Evolutionary conservation across 2,888 invertebrate genomes (phyloP), one percentile per base, ranked within the genome.

Genomic region (Lysandra bellargus): DNA sequence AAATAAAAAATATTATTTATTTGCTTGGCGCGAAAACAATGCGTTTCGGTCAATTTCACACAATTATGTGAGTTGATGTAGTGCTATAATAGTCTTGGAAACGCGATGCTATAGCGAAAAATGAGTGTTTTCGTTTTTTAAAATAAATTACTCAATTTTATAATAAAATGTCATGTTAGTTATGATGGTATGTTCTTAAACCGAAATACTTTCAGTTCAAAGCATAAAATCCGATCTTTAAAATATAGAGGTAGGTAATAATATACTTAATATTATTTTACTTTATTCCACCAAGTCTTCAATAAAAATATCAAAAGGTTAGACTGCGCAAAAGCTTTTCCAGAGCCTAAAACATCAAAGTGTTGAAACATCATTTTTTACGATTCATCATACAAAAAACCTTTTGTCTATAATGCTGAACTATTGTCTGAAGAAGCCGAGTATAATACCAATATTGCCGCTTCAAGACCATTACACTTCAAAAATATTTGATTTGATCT

Each of bases 401-500:
- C 53, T 78, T 44, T 64, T 69, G 40, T 64, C 69, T 84, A 81
- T 83, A 83, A 80, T 17, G 37, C 17, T 12, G 23, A 69, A 69
- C 69, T 69, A 83, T 82, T 82, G 83, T 82, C 84, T 81, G 83
- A 86, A 85, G 87, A 88, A 88, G 91, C 90, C 88, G 90, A 91
- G 90, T 89, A 86, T 87, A 86, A 81, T 78, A 80, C 85, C 85
- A 84, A 84, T 83, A 82, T 76, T 76, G 76, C 44, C 49, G 75
- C 75, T 75, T 33, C 76, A 76, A 82, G 85, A 86, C 89, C 86
- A 86, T 87, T 83, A 86, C 88, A 85, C 88, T 87, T 88, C 87
- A 86, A 90, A 90, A 88, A 88, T 87, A 89, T 87, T 88, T 86
- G 87, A 89, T 91, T 90, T 90, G 86, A 87, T 86, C 88, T 89